Base-by-base conservation (phyloP, 2,113 vertebrate genomes). In the Notothenia coriiceps region DNA sequence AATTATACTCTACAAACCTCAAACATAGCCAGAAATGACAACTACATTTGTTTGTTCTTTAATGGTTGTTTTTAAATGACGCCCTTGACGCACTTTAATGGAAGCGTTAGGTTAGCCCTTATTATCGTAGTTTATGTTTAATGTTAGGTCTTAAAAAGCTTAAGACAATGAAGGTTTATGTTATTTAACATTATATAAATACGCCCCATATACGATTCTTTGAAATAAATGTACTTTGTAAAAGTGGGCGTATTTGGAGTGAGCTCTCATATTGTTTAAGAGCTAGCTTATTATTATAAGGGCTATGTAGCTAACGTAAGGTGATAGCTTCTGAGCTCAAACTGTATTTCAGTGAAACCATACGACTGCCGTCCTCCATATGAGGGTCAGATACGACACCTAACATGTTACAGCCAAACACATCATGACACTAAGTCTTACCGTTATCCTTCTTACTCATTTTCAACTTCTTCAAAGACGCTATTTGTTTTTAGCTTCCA, bases 401-500 rank as follows among this genome's bases (percentile, higher is more conserved):
- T 15, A 2, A 0, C 12, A 57, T 3, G 0, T 1, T 44, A 50
- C 4, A 50, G 11, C 57, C 4, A 11, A 8, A 50, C 43, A 9
- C 1, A 29, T 9, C 11, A 7, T 0, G 12, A 9, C 17, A 5
- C 2, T 0, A 15, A 50, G 7, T 17, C 12, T 69, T 55, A 95
- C 95, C 87, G 70, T 90, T 92, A 3, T 95, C 94, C 52, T 94
- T 95, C 86, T 95, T 95, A 83, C 93, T 95, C 94, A 95, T 95
- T 29, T 82, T 40, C 10, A 55, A 12, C 5, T 1, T 11, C 9
- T 65, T 7, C 35, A 40, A 40, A 40, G 35, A 7, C 35, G 5
- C 15, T 7, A 12, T 5, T 46, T 12, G 5, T 0, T 64, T 35
- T 65, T 11, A 62, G 49, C 60, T 82, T 51, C 18, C 33, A 8